These are phyloP conservation scores for Electrona antarctica DNA, from an alignment of 2,113 vertebrate genomes.

Conservation along the genomic window DNA sequence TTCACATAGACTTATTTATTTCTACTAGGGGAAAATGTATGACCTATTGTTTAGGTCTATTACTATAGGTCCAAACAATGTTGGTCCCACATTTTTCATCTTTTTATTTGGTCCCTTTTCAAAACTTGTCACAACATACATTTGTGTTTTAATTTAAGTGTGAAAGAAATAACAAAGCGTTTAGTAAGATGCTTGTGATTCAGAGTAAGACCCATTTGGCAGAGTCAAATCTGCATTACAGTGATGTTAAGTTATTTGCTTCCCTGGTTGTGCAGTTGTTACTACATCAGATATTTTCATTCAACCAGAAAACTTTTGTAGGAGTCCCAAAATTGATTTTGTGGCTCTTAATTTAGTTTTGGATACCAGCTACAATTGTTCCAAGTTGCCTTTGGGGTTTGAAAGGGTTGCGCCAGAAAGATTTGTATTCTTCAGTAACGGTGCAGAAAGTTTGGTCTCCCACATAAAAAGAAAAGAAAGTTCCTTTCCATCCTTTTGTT, in stretches of 20 bases:
- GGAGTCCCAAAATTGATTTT: conserved; percentile 63
- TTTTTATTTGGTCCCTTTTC: conserved; percentile 46
- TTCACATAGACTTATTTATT: conserved; percentile 33
- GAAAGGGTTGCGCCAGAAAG: conserved; percentile 72
- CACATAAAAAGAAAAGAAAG: conserved; percentile 56
- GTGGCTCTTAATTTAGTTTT: conserved; percentile 68
- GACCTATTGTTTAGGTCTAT: conserved; percentile 54
- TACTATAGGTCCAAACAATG: conserved; percentile 56
- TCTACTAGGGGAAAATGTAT: conserved; percentile 35
- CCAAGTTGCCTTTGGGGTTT: conserved; percentile 64
- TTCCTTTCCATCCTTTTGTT: conserved; percentile 71
- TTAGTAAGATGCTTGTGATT: conserved; percentile 40
- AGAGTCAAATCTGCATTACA: conserved; percentile 21
- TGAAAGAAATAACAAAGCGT: background rate
- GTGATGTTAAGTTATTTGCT: background rate
- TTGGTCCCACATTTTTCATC: conserved; percentile 38
- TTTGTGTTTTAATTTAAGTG: background rate
- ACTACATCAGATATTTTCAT: conserved; percentile 47
- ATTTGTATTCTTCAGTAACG: conserved; percentile 66
- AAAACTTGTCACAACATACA: conserved; percentile 36
- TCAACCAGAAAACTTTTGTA: conserved; percentile 53
- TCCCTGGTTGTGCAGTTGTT: conserved; percentile 29
- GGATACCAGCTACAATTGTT: conserved; percentile 55
- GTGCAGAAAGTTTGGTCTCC: conserved; percentile 78
- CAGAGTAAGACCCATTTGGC: conserved; percentile 39